Base-by-base conservation (phyloP, 2,797 vertebrate species). In the Gastrophryne carolinensis region DNA sequence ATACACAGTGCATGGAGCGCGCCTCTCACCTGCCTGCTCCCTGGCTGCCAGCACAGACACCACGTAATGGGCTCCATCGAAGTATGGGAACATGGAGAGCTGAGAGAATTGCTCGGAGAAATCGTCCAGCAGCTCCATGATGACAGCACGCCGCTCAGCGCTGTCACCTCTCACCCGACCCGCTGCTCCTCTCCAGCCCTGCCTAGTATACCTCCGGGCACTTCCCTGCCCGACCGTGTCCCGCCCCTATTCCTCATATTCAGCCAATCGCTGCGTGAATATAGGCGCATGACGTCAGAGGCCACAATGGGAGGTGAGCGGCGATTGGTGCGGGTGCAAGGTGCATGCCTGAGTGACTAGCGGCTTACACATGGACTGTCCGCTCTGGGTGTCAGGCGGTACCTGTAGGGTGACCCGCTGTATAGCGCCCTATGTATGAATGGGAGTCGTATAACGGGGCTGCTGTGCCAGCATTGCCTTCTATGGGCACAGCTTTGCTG, bases 1-100 rank as follows among this genome's bases (percentile, higher is more conserved):
- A 10, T 34, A 10, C 32, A 34, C 32, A 34, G 4, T 4, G 32
- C 32, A 34, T 34, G n/a, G n/a, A n/a, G n/a, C n/a, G n/a, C n/a
- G n/a, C n/a, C 17, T 50, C 93, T 95, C 85, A 99, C 97, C 97
- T 84, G 91, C 90, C 89, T 94, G 93, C 81, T 92, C 93, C 83
- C 93, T 92, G 85, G 98, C 83, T 66, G 93, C 82, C 94, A 98
- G 88, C 34, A 96, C 82, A 0, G 95, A 97, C 72, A 94, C 90
- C 26, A 94, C 35, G n/a, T 98, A 99, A 81, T 99, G 96, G 21
- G 96, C 95, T 80, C 91, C 82, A 80, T 99, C 97, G 87, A 99
- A 99, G 84, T 93, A 94, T 0, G 97, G 97, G 61, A 95, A 99
- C 95, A 98, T 95, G 37, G 92, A 80, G 76, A 96, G 79, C 53